Conservation (phyloP, 1,140 invertebrate genomes). For the Mya arenaria region DNA sequence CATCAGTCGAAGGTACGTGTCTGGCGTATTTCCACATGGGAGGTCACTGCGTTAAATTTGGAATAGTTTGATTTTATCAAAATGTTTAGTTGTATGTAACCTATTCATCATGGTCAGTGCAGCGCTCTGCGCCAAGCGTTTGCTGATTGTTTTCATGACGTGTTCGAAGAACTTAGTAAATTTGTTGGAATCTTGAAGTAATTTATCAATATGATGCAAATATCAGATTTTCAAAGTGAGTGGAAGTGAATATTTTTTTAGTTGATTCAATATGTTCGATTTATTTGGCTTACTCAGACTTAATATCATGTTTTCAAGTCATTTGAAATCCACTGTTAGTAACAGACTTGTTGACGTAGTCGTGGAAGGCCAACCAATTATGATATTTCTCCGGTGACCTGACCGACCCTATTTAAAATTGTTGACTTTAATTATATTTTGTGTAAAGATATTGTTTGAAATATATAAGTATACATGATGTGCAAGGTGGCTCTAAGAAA, state of each 20-base stretch:
- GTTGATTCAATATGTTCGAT: neutral
- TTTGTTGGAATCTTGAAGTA: neutral
- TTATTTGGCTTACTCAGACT: too few species aligned
- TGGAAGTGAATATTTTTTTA: neutral
- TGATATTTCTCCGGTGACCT: neutral
- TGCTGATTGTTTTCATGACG: slow-evolving; percentile 9
- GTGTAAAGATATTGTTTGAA: too few species aligned
- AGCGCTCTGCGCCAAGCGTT: neutral
- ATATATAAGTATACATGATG: too few species aligned
- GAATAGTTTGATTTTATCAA: neutral
- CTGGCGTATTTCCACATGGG: neutral
- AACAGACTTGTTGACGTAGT: neutral
- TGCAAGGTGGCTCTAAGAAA: too few species aligned
- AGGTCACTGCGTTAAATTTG: neutral
- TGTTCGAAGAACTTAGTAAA: slow-evolving; percentile 17
- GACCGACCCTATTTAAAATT: neutral
- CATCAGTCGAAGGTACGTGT: neutral
- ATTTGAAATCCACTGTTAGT: neutral
- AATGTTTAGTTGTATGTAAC: neutral
- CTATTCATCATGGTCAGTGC: neutral
- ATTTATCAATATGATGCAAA: slow-evolving; percentile 76
- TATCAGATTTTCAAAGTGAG: slow-evolving; percentile 78
- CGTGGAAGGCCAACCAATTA: neutral
- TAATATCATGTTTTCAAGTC: neutral
- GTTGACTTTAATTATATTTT: neutral